Base-by-base conservation (phyloP, 2,797 vertebrate species). In the Anisognathus igniventris region DNA sequence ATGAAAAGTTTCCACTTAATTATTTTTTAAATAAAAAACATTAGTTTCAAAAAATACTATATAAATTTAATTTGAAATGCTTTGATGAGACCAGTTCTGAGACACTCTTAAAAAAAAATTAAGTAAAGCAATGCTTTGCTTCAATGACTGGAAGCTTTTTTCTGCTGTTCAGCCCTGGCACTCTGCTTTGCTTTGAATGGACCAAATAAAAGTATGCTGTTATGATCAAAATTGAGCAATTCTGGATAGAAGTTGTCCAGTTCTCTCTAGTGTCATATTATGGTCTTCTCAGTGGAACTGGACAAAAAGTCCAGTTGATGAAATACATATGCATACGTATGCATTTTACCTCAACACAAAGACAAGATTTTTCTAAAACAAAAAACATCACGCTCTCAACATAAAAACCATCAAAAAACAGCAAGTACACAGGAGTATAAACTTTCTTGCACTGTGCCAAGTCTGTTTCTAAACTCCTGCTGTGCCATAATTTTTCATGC, bases 141-240 rank as follows among this genome's bases (percentile, higher is more conserved):
- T 86, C 42, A 33, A 21, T 64, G 22, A 77, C 24, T 58, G n/a
- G 64, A 90, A 74, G 4, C 0, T 93, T 85, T 85, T 35, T 89
- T 68, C 48, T 88, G 18, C 22, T 75, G 1, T 73, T 75, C 40
- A 87, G 14, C 15, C 18, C 56, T 85, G 64, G 20, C 18, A 25
- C 13, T n/a, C 19, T 47, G 37, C 31, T 47, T 48, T 76, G 18
- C 10, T 66, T 56, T 85, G 56, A 83, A 90, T 11, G 37, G n/a
- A 67, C 37, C 74, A 33, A 71, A 60, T 42, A 84, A 71, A 92
- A 93, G n/a, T 57, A 45, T 14, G 27, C 66, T 2, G 0, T 56
- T 91, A 33, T 33, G 39, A 84, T 78, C 21, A 86, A 80, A 90
- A 71, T 5, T 37, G 76, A 88, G 40, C 50, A 88, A 67, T 90